Percentiles rank a stretch among this genome's conserved stretches.
phyloP scores from a whole-genome alignment of 1,140 invertebrate species.

The Ceratitis capitata region DNA sequence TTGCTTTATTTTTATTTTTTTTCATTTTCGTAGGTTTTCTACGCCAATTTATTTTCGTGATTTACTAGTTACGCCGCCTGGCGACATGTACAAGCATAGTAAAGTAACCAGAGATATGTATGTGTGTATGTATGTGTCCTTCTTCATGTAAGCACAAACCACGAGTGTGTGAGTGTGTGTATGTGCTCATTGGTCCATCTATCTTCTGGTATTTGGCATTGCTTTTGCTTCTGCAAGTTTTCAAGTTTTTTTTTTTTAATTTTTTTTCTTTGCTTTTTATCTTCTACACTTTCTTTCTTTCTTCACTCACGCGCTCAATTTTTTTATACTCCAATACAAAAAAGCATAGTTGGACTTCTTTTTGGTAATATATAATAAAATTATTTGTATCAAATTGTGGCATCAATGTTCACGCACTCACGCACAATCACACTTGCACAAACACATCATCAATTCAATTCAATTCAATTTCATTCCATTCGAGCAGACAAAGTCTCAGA shows the following conservation, averaged over 20 bases:
- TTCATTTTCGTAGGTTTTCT: neutral
- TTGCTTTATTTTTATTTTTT: neutral
- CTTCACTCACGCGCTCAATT: neutral
- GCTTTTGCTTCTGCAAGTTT: neutral
- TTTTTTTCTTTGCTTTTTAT: neutral
- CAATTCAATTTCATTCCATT: neutral
- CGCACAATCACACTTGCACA: neutral
- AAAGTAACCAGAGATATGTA: neutral
- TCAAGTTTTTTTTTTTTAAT: neutral
- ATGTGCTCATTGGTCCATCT: neutral
- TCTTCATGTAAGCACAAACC: no score
- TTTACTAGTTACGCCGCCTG: neutral
- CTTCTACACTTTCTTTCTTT: neutral
- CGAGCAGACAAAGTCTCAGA: neutral
- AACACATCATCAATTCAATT: neutral
- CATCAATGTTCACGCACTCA: neutral
- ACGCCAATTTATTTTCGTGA: conserved; percentile 11
- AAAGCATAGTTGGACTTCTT: neutral
- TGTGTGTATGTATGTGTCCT: neutral
- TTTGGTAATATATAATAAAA: neutral
- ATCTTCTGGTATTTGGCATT: neutral
- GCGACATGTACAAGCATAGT: neutral
- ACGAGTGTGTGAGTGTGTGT: no score
- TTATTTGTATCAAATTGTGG: conserved; percentile 24
- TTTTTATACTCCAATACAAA: neutral